A percentile compares a stretch with the other conserved stretches of the same genome.
phyloP scores from a whole-genome alignment of 1,140 invertebrate species.

The Penaeus vannamei region DNA sequence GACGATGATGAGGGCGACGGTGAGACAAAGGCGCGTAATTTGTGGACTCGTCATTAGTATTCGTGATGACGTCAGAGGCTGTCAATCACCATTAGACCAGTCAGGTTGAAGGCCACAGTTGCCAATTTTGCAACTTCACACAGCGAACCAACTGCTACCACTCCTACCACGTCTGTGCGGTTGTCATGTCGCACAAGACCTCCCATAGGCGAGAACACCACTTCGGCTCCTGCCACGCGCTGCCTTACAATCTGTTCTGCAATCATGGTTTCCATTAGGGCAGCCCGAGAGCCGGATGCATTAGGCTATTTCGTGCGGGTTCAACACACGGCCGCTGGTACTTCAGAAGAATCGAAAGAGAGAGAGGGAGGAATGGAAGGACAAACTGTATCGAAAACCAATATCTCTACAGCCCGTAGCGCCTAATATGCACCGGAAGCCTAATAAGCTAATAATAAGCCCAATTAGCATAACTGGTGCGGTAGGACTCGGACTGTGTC shows the following conservation, averaged over 20 bases:
- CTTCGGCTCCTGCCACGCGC: too few relatives aligned
- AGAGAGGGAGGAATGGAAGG: background rate
- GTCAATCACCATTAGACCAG: constrained; percentile 63
- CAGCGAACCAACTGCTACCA: background rate
- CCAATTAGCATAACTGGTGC: background rate
- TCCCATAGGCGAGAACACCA: too few relatives aligned
- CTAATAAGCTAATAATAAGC: background rate
- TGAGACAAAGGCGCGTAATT: constrained; percentile 63
- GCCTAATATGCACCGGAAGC: too few relatives aligned
- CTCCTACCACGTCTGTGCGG: too few relatives aligned
- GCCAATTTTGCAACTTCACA: constrained; percentile 40
- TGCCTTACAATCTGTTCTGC: too few relatives aligned
- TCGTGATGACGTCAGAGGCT: constrained; percentile 57
- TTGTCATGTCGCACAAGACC: too few relatives aligned
- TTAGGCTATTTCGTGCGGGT: background rate
- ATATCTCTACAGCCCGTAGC: background rate
- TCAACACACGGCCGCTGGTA: background rate
- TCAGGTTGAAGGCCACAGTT: constrained; percentile 53
- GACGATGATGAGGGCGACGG: constrained; percentile 58
- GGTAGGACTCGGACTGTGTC: background rate
- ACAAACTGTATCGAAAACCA: background rate
- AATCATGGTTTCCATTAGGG: too few relatives aligned
- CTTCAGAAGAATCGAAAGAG: background rate
- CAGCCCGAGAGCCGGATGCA: background rate
- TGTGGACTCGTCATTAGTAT: constrained; percentile 63